These are phyloP conservation scores for Equus przewalskii DNA, from an alignment of 2,113 vertebrate genomes.

Conservation along the genomic window DNA sequence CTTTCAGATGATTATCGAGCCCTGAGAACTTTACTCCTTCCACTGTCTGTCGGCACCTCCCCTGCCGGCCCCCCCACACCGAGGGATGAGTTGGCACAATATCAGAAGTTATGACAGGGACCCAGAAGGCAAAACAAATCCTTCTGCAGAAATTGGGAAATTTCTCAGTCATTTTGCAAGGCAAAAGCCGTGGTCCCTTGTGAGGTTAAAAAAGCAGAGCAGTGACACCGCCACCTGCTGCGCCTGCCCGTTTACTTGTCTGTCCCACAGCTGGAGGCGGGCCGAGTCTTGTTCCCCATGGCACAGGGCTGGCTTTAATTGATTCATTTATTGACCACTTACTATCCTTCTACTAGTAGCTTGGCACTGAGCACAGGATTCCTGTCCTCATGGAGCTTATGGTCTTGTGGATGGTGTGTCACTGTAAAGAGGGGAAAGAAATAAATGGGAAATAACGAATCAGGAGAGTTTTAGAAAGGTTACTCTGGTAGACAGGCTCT, in stretches of 20 bases:
- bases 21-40: constrained; percentile 65
- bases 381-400: neutral
- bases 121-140: constrained; percentile 72
- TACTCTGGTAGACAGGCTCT: neutral
- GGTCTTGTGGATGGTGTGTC: neutral
- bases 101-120: constrained; percentile 64
- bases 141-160: constrained; percentile 21
- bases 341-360: neutral
- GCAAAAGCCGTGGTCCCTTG: neutral
- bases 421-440: neutral
- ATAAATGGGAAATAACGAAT: neutral
- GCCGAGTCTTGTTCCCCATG: neutral
- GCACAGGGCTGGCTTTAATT: neutral
- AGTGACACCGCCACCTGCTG: neutral
- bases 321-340: neutral
- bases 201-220: neutral
- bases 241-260: neutral
- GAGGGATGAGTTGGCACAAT: constrained; percentile 46
- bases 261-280: neutral
- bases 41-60: constrained; percentile 11
- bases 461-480: neutral
- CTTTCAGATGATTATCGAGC: constrained; percentile 70
- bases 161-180: constrained; percentile 59
- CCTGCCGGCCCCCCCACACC: neutral
- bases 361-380: neutral